Percentiles rank a stretch among this genome's conserved stretches.
Evolutionary conservation across 2,888 invertebrate genomes (phyloP).

Genomic region (Pherbina coryleti): DNA sequence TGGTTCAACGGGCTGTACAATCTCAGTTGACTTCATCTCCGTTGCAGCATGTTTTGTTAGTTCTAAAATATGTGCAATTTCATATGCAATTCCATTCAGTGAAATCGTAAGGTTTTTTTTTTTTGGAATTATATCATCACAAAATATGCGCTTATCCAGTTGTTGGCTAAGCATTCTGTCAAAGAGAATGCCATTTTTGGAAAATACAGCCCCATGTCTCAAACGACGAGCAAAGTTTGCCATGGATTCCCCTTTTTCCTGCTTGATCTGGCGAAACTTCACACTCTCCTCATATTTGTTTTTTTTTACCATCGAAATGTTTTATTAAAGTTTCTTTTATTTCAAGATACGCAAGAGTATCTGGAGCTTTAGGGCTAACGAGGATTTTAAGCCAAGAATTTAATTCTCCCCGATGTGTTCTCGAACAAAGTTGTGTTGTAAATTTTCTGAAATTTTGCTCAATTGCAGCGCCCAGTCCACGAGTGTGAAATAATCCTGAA

Average conservation of each 20-base stretch:
- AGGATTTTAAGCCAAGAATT: slow-evolving; percentile 31
- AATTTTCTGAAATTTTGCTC: slow-evolving; percentile 17
- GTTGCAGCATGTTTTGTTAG: slow-evolving; percentile 13
- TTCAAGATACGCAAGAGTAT: neutral
- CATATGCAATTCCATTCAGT: slow-evolving; percentile 41
- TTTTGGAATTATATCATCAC: slow-evolving; percentile 44
- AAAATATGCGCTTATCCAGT: slow-evolving; percentile 33
- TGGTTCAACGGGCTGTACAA: neutral
- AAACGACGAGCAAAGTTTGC: slow-evolving; percentile 38
- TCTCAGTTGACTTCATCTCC: neutral
- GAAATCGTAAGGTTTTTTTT: slow-evolving; percentile 28
- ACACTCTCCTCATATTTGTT: slow-evolving; percentile 43
- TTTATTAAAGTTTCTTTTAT: neutral
- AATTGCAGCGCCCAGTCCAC: no score
- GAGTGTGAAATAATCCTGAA: slow-evolving; percentile 34
- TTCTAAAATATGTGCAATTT: slow-evolving; percentile 34
- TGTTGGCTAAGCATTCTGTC: slow-evolving; percentile 46
- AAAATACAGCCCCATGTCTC: slow-evolving; percentile 39
- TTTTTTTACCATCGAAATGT: slow-evolving; percentile 36
- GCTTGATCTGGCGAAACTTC: slow-evolving; percentile 38
- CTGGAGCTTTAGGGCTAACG: slow-evolving; percentile 24
- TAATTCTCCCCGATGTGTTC: slow-evolving; percentile 30
- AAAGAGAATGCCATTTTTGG: slow-evolving; percentile 42
- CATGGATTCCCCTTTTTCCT: slow-evolving; percentile 16
- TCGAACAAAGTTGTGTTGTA: slow-evolving; percentile 22